A percentile compares a stretch with the other conserved stretches of the same genome.
Conservation (phyloP, 2,888 invertebrate species). For the Lissocephala sabroskyi region DNA sequence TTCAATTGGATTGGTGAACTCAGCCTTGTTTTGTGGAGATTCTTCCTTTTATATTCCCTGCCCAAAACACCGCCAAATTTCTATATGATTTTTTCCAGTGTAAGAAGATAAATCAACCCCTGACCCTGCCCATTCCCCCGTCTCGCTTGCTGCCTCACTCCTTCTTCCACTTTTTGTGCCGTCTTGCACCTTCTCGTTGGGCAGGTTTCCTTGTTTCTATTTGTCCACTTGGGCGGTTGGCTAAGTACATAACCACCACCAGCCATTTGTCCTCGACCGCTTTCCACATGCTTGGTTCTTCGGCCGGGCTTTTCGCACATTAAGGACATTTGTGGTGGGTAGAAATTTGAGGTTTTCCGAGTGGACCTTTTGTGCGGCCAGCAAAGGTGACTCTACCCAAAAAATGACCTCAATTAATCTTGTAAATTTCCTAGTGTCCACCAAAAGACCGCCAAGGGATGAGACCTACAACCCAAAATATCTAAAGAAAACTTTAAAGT, state of each 20-base stretch:
- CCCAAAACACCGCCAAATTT: no score
- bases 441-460: slow-evolving; percentile 12
- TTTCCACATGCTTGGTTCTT: slow-evolving; percentile 54
- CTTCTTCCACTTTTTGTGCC: no score
- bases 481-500: slow-evolving; percentile 3
- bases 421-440: slow-evolving; percentile 36
- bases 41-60: no score
- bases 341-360: slow-evolving; percentile 38
- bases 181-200: not conserved
- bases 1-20: no score
- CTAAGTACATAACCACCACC: not conserved
- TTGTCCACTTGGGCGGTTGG: no score
- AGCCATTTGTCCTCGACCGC: slow-evolving; percentile 37
- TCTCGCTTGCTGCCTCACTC: no score
- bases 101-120: no score
- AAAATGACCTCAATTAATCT: slow-evolving; percentile 73
- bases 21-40: no score
- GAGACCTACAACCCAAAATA: not conserved
- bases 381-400: slow-evolving; percentile 48
- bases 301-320: slow-evolving; percentile 51
- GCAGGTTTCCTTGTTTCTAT: not conserved
- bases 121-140: no score
- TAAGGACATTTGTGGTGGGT: slow-evolving; percentile 66
- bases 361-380: slow-evolving; percentile 29
- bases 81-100: no score